Conservation (phyloP, 2,888 invertebrate species). For the Octodonta nipae region DNA sequence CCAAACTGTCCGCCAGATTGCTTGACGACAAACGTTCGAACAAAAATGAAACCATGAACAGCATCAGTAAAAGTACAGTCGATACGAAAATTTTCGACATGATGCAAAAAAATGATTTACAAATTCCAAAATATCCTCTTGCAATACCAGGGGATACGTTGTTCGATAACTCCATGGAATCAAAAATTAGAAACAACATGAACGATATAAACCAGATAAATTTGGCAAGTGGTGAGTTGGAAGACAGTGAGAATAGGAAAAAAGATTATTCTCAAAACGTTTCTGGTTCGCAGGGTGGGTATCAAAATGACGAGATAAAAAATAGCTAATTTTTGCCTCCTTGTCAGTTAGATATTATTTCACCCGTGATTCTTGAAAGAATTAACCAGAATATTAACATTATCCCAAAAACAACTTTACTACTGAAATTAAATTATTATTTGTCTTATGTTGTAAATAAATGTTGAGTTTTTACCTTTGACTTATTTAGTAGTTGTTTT, state of each 20-base stretch:
- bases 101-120: constrained; percentile 23
- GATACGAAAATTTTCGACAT: constrained; percentile 31
- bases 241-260: constrained; percentile 22
- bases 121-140: constrained; percentile 27
- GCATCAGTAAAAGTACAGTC: constrained; percentile 23
- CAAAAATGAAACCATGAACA: constrained; percentile 21
- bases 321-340: too few species aligned
- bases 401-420: too few species aligned
- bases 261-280: constrained; percentile 25
- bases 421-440: too few species aligned
- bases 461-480: too few species aligned
- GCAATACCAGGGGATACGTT: constrained; percentile 26
- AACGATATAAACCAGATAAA: constrained; percentile 18
- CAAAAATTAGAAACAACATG: constrained; percentile 29
- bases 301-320: not conserved
- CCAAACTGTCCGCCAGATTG: constrained; percentile 53
- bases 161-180: constrained; percentile 29
- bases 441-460: too few species aligned
- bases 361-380: too few species aligned
- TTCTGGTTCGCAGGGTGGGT: constrained; percentile 16
- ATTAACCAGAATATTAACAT: too few species aligned
- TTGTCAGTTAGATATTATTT: too few species aligned
- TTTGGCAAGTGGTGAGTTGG: constrained; percentile 11
- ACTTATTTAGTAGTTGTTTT: too few species aligned
- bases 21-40: constrained; percentile 19